Base-by-base conservation (phyloP, 1,140 invertebrate genomes). In the Cotesia vestalis region DNA sequence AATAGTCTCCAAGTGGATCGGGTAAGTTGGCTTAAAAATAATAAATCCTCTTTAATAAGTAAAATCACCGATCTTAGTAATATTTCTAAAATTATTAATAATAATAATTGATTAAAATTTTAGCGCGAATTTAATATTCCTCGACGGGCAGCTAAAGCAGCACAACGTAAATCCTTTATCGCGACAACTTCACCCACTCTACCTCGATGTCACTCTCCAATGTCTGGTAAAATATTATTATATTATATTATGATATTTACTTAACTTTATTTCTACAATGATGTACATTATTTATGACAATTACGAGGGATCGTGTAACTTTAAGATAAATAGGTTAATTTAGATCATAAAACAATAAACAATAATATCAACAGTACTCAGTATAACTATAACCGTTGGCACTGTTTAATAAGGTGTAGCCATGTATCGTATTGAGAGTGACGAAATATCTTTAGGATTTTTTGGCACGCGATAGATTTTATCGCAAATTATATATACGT, bases 131-230 rank as follows among this genome's bases (percentile, higher is more conserved):
- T 83, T 55, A 87, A 87, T 74, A 80, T 85, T 71, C 81, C 86
- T 53, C 80, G 88, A 17, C 84, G 88, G 20, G 80, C 86, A 68
- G 85, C 88, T 17, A 89, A 89, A 81, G 88, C 89, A 12, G 86
- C 88, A 76, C 92, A 93, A 81, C 84, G 91, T 67, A 92, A 91
- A 79, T 91, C 90, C 78, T 89, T 92, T 75, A 91, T 92, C 73
- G 86, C 89, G 4, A 91, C 90, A 61, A 92, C 91, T 11, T 92
- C 91, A 63, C 92, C 91, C 14, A 93, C 92, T 70, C 88, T 95
- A 75, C 93, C 93, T 64, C 86, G 94, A 85, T 94, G 93, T 79
- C 93, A 95, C 83, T 95, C 94, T 38, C 94, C 94, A 27, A 85
- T 92, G 77, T 89, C 90, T 85, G 89, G 91, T 90, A 83, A 81